These are phyloP conservation scores for Eidolon helvum DNA, from an alignment of 2,113 vertebrate species.

Conservation along the genomic window DNA sequence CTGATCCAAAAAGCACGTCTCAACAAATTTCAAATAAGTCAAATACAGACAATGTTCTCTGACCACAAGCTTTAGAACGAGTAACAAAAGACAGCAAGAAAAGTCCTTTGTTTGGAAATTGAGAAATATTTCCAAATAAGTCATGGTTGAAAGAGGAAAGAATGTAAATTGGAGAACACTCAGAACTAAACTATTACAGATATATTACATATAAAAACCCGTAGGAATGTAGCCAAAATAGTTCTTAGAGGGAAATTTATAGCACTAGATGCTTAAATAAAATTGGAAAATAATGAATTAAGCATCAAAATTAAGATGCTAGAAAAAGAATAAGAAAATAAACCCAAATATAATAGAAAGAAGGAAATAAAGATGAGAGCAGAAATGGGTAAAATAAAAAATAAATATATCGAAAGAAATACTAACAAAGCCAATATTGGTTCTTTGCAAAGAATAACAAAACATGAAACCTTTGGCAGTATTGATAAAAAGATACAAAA, in stretches of 20 bases:
- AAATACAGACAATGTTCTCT: neutral
- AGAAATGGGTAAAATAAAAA: conserved; percentile 11
- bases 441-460: neutral
- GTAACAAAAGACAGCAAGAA: neutral
- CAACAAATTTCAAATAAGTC: neutral
- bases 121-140: conserved; percentile 1
- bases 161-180: neutral
- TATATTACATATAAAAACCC: neutral
- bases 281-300: neutral
- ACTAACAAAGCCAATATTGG: neutral
- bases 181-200: neutral
- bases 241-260: neutral
- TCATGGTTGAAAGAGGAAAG: neutral
- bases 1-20: neutral
- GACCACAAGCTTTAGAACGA: conserved; percentile 3
- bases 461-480: neutral
- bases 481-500: neutral
- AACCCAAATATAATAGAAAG: neutral
- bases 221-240: neutral
- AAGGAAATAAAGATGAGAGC: conserved; percentile 7
- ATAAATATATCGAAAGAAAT: neutral
- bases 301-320: conserved; percentile 20
- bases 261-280: neutral
- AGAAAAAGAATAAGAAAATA: neutral
- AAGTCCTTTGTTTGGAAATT: neutral